Evolutionary conservation across 2,113 vertebrate species (phyloP).

Genomic region (Forbesichthys agassizii): DNA sequence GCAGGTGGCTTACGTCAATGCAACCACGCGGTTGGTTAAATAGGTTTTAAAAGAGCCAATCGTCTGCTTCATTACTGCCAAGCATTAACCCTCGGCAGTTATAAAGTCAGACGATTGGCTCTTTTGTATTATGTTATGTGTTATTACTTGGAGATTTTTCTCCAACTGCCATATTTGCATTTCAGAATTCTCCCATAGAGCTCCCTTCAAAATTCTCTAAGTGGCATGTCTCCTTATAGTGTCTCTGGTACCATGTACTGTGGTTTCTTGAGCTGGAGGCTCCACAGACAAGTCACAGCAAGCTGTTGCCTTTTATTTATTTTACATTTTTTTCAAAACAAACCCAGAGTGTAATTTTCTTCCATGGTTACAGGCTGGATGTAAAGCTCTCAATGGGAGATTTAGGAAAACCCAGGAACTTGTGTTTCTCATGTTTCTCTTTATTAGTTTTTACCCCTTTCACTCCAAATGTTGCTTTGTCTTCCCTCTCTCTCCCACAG

Average conservation of each 20-base stretch:
- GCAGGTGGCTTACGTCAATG: no score
- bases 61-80: no score
- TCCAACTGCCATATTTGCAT: no score
- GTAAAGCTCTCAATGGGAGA: background rate
- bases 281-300: slow-evolving; percentile 59
- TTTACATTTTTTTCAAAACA: slow-evolving; percentile 12
- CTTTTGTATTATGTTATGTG: no score
- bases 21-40: no score
- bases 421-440: slow-evolving; percentile 16
- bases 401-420: background rate
- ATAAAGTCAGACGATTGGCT: no score
- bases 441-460: slow-evolving; percentile 16
- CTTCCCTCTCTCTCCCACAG: slow-evolving; percentile 62
- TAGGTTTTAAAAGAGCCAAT: no score
- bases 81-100: no score
- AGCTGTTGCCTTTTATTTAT: slow-evolving; percentile 12
- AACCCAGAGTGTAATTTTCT: slow-evolving; percentile 25
- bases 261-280: slow-evolving; percentile 35
- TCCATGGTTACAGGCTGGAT: slow-evolving; percentile 14
- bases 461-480: slow-evolving; percentile 28
- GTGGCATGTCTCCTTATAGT: no score
- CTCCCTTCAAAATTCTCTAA: no score
- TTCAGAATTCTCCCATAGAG: no score
- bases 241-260: slow-evolving; percentile 20
- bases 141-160: no score